Conservation (phyloP, 2,113 vertebrate species). For the Dicrurus megarhynchus region DNA sequence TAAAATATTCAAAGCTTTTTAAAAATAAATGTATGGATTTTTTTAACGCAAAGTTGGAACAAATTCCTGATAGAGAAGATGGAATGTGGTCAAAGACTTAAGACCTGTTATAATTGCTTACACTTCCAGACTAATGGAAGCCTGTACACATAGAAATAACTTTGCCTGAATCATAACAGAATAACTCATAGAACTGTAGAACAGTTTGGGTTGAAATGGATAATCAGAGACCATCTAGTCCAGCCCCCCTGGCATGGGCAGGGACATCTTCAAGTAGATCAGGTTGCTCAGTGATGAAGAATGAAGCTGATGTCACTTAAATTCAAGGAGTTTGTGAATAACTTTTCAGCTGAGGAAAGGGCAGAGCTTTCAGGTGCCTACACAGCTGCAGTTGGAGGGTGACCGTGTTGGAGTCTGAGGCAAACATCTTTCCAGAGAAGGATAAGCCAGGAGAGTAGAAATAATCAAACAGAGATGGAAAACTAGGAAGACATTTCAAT, state of each 20-base stretch:
- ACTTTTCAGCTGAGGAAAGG: background rate
- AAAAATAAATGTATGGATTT: background rate
- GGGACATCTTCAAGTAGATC: background rate
- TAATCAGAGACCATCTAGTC: background rate
- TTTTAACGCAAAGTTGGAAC: background rate
- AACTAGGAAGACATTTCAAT: background rate
- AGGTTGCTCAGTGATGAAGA: background rate
- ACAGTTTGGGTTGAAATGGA: background rate
- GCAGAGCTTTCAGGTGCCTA: background rate
- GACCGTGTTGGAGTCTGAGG: background rate
- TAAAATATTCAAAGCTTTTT: background rate
- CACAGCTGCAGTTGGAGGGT: accelerated
- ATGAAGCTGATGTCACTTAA: background rate
- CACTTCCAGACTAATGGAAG: background rate
- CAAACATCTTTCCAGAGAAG: background rate
- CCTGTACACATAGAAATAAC: background rate
- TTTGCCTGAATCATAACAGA: background rate
- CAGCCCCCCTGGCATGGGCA: background rate
- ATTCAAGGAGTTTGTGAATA: background rate
- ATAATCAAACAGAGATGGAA: background rate
- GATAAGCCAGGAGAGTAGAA: background rate
- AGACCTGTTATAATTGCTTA: background rate
- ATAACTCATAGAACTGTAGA: background rate
- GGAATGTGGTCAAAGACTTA: background rate
- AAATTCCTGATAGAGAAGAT: background rate